A percentile compares a stretch with the other conserved stretches of the same genome.
phyloP scores from a whole-genome alignment of 2,113 vertebrate genomes.

The Hemiscyllium ocellatum region DNA sequence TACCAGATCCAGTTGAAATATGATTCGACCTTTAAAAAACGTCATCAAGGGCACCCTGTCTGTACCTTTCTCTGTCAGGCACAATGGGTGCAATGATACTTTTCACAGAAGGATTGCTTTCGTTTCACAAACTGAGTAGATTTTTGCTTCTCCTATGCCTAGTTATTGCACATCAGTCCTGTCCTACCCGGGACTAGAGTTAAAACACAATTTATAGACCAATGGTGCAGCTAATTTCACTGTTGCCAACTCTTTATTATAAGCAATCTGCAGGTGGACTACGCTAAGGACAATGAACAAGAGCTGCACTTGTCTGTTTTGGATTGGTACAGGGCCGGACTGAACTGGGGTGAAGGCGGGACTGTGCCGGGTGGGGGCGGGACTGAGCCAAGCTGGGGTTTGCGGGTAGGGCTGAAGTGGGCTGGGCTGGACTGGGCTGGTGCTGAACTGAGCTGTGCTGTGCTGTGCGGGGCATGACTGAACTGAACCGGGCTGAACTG shows the following conservation, averaged over 20 bases:
- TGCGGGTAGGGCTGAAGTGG: neutral
- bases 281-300: neutral
- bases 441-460: too few relatives aligned
- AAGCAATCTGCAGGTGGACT: slow-evolving; percentile 49
- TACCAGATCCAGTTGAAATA: slow-evolving; percentile 16
- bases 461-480: too few relatives aligned
- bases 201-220: neutral
- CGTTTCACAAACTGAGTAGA: neutral
- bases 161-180: neutral
- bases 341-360: too few relatives aligned
- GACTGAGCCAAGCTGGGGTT: too few relatives aligned
- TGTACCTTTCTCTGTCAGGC: neutral
- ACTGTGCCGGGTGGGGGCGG: too few relatives aligned
- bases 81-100: neutral
- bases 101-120: neutral
- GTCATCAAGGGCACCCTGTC: neutral
- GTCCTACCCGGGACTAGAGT: neutral
- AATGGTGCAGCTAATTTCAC: neutral
- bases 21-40: neutral
- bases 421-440: too few relatives aligned
- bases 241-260: neutral
- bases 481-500: neutral
- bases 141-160: neutral
- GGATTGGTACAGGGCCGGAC: neutral
- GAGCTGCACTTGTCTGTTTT: neutral